phyloP scores from a whole-genome alignment of 2,797 vertebrate species.

The Tapirus indicus region DNA sequence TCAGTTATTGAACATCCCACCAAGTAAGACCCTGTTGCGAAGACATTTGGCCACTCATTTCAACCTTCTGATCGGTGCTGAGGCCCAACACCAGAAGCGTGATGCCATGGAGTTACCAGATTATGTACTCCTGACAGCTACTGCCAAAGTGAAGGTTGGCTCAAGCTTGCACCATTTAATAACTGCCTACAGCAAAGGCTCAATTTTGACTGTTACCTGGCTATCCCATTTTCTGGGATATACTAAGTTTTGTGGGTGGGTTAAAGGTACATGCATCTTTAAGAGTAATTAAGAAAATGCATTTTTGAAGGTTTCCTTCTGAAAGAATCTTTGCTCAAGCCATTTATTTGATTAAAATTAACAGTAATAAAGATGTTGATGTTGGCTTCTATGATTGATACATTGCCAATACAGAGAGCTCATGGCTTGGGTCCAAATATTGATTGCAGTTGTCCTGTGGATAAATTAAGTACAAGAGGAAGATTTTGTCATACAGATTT shows the following conservation, averaged over 20 bases:
- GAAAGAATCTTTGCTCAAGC: background rate
- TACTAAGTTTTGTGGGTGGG: background rate
- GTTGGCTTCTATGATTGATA: background rate
- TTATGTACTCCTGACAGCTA: conserved; percentile 95
- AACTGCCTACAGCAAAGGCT: background rate
- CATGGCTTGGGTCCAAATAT: background rate
- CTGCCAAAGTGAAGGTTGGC: conserved; percentile 97
- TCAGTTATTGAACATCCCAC: conserved; percentile 97
- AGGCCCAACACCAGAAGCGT: conserved; percentile 96
- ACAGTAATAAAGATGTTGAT: background rate
- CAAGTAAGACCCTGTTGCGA: conserved; percentile 97
- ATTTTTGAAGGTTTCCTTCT: background rate
- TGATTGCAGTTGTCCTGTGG: background rate
- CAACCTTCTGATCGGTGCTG: conserved; percentile 95
- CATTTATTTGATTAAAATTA: background rate
- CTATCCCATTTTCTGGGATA: background rate
- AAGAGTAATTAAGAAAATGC: background rate
- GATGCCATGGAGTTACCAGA: conserved; percentile 96
- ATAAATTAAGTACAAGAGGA: background rate
- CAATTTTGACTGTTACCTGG: background rate
- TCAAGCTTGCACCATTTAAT: background rate
- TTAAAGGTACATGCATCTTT: background rate
- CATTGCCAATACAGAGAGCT: background rate
- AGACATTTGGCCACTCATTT: conserved; percentile 98
- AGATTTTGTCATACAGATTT: background rate